Conservation (phyloP, 2,797 vertebrate genomes). For the Pseudochirops cupreus region DNA sequence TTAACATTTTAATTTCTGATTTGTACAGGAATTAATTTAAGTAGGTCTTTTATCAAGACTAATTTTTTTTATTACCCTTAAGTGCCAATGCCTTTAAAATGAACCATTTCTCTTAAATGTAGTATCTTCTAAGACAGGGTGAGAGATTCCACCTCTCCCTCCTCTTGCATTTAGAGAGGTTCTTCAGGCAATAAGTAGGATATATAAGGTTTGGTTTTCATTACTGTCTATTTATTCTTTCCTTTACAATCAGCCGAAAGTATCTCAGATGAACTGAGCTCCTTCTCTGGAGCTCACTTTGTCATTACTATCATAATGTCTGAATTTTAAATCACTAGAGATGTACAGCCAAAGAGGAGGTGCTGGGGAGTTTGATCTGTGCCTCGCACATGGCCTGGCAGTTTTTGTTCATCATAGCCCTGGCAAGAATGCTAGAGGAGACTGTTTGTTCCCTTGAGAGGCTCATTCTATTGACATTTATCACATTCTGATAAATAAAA, state of each 20-base stretch:
- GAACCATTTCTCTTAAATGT: slow-evolving; percentile 12
- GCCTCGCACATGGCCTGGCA: slow-evolving; percentile 68
- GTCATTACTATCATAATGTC: slow-evolving; percentile 71
- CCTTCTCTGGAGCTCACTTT: slow-evolving; percentile 64
- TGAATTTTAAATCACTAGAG: slow-evolving; percentile 73
- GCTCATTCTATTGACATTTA: slow-evolving; percentile 72
- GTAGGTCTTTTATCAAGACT: slow-evolving; percentile 62
- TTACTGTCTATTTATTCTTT: slow-evolving; percentile 75
- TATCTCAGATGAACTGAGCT: slow-evolving; percentile 65
- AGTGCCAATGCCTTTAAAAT: slow-evolving; percentile 65
- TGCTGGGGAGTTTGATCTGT: slow-evolving; percentile 48
- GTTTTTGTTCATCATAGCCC: slow-evolving; percentile 59
- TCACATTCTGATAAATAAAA: slow-evolving; percentile 68
- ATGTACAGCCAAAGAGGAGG: slow-evolving; percentile 74
- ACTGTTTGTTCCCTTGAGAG: slow-evolving; percentile 60
- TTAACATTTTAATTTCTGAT: slow-evolving; percentile 74
- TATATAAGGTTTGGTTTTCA: slow-evolving; percentile 74
- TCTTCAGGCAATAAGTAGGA: slow-evolving; percentile 54
- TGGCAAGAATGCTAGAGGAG: slow-evolving; percentile 59
- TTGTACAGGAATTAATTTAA: slow-evolving; percentile 61
- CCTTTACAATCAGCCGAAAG: slow-evolving; percentile 69
- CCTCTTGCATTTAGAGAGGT: slow-evolving; percentile 9
- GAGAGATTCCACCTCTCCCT: neutral
- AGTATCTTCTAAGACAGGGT: neutral
- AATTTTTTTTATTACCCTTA: slow-evolving; percentile 67